Base-by-base conservation (phyloP, 2,797 vertebrate genomes). In the Acrocephalus scirpaceus region DNA sequence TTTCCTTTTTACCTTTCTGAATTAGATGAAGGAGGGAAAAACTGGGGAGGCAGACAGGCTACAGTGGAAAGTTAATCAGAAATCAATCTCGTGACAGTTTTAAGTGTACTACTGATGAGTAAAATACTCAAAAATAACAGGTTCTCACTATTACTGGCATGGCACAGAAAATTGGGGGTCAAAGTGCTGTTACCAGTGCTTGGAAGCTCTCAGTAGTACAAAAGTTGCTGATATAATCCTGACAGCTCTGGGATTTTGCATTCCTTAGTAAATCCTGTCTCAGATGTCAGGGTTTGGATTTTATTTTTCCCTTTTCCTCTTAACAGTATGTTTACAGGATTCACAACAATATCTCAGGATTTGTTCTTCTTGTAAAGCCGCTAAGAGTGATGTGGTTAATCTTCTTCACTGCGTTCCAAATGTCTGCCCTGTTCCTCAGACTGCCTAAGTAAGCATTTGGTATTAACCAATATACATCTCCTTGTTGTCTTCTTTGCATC, bases 271-370 rank as follows among this genome's bases (percentile, higher is more conserved):
- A 95, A 94, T 87, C 84, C 91, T 61, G 72, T 92, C 90, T 94
- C 50, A 71, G 38, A 64, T 91, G 88, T 95, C 92, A 91, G 61
- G 23, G 50, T 83, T 91, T 85, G 54, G 14, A 36, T 90, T 96
- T 90, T 82, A 69, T 89, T 79, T 93, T 81, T 66, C 26, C 50
- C 36, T 85, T 92, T 92, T 50, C 69, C n/a, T 50, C 58, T 71
- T 80, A 91, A 66, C 61, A 62, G 40, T 53, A n/a, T 50, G 25
- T 92, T 94, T 96, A 89, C 10, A 7, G 42, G 44, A 85, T 94
- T 96, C 76, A 66, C 82, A 91, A 92, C 60, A 89, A 48, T 94
- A 92, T 91, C 53, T 75, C 34, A 25, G 78, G 85, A 95, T 96
- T 96, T 92, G 66, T 84, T 58, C 58, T 79, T 88, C 75, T 3